Percentiles rank a stretch among this genome's conserved stretches.
Evolutionary conservation across 2,113 vertebrate genomes (phyloP).

Genomic region (Onychorhynchus coronatus): DNA sequence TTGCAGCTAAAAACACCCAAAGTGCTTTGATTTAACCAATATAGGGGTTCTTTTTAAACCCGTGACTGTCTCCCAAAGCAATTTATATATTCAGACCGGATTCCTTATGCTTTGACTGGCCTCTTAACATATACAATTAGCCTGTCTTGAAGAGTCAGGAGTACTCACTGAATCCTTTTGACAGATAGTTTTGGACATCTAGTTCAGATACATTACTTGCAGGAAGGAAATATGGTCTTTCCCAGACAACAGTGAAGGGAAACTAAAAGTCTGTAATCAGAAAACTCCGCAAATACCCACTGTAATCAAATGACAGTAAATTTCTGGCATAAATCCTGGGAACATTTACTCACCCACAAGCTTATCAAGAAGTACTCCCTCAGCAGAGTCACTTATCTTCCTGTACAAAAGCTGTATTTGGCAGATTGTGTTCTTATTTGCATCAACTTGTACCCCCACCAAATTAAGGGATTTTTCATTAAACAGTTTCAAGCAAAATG

Average conservation of each 20-base stretch:
- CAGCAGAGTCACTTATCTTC: conserved; percentile 8
- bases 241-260: not conserved
- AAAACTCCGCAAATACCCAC: not conserved
- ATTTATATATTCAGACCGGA: not conserved
- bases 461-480: not conserved
- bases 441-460: not conserved
- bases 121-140: not conserved
- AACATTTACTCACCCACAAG: not conserved
- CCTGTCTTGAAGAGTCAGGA: not conserved
- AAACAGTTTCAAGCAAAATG: not conserved
- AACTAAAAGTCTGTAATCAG: not conserved
- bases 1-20: not conserved
- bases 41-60: not conserved
- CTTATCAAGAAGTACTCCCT: conserved; percentile 4
- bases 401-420: not conserved
- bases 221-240: not conserved
- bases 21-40: not conserved
- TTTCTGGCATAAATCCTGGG: conserved; percentile 2
- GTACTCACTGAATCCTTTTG: not conserved
- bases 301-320: not conserved
- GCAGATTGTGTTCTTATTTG: not conserved
- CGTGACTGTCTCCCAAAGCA: not conserved
- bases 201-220: not conserved
- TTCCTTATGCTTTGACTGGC: not conserved
- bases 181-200: not conserved